Conservation (phyloP, 2,888 invertebrate genomes). For the Cinara cedri region DNA sequence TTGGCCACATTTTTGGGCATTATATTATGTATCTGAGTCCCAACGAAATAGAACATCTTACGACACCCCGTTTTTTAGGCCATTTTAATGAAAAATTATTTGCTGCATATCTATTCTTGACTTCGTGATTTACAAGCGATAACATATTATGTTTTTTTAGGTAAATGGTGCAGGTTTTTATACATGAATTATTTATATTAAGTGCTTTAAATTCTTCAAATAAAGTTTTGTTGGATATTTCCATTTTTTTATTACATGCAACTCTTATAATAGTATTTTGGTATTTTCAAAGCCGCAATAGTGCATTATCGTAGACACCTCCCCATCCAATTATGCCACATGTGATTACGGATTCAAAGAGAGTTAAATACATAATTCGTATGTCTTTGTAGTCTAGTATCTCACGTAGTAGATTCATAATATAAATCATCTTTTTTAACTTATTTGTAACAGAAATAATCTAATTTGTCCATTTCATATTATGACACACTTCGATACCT, state of each 20-base stretch:
- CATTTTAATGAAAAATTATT: no score
- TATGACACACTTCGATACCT: background rate
- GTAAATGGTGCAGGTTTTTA: background rate
- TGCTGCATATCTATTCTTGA: background rate
- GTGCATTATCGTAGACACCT: no score
- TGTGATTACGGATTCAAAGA: background rate
- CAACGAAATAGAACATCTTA: background rate
- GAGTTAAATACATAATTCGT: background rate
- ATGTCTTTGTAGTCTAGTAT: no score
- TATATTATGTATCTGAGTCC: background rate
- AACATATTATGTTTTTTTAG: background rate
- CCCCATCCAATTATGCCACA: no score
- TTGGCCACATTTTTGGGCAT: background rate
- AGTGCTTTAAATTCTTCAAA: no score
- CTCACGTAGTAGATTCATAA: background rate
- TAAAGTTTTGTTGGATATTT: no score
- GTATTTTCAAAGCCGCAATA: background rate
- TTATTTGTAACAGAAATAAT: background rate
- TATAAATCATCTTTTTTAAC: background rate
- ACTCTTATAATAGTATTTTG: background rate
- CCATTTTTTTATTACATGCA: background rate
- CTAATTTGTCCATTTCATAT: background rate
- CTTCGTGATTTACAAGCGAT: background rate
- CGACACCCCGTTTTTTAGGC: no score
- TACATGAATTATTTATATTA: background rate